phyloP scores from a whole-genome alignment of 2,113 vertebrate genomes.

The Riparia riparia region DNA sequence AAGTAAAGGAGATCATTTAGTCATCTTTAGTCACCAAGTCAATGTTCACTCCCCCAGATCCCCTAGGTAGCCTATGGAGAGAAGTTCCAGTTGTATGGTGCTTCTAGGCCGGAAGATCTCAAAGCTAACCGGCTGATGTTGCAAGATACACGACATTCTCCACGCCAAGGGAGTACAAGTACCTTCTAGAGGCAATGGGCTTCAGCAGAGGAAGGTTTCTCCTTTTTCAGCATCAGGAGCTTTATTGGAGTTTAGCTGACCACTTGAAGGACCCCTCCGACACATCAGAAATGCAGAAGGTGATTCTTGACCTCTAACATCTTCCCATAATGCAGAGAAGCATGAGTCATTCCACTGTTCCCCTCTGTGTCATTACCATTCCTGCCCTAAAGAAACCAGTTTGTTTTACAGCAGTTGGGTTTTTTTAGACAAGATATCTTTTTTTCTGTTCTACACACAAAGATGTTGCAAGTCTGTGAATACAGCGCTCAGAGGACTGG shows the following conservation, averaged over 20 bases:
- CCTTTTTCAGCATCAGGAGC: not conserved
- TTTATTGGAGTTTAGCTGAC: not conserved
- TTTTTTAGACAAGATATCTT: not conserved
- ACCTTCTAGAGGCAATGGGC: not conserved
- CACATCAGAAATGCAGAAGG: not conserved
- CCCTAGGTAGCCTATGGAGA: accelerated
- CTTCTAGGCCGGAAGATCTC: not conserved
- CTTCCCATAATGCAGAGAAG: not conserved
- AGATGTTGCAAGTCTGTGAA: not conserved
- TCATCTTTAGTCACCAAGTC: not conserved
- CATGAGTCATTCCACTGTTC: not conserved
- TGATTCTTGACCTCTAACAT: not conserved
- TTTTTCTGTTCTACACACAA: not conserved
- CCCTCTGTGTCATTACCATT: not conserved
- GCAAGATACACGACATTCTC: accelerated
- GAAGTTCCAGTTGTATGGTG: not conserved
- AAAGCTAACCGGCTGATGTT: not conserved
- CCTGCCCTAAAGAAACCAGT: not conserved
- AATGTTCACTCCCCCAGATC: not conserved
- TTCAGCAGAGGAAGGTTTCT: not conserved
- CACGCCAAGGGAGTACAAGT: accelerated
- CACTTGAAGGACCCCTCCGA: not conserved
- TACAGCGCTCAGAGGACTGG: not conserved
- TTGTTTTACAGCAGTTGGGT: not conserved
- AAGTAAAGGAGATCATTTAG: not conserved